Evolutionary conservation across 2,797 vertebrate genomes (phyloP).

Genomic region (Epinephelus malabaricus): DNA sequence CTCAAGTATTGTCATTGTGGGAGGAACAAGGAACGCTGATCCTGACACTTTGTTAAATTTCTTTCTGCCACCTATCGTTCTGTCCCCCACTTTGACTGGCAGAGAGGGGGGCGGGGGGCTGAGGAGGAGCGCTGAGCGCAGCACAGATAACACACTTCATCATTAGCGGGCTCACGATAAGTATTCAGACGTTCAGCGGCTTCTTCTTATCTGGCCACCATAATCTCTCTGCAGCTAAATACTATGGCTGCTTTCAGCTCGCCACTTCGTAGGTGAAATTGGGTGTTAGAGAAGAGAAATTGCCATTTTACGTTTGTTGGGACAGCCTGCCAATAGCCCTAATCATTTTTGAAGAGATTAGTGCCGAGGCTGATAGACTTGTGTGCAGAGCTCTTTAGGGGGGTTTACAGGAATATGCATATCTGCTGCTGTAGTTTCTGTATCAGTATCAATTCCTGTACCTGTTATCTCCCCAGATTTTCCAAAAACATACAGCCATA

Average conservation of each 20-base stretch:
- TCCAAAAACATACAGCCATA: conserved; percentile 20
- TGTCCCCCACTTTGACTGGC: conserved; percentile 63
- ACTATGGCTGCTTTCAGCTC: conserved; percentile 65
- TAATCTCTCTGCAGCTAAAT: conserved; percentile 79
- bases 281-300: conserved; percentile 53
- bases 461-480: conserved; percentile 27
- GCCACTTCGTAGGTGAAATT: conserved; percentile 60
- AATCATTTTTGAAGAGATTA: conserved; percentile 70
- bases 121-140: conserved; percentile 73
- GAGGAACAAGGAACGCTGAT: conserved; percentile 57
- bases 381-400: conserved; percentile 21
- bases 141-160: conserved; percentile 82
- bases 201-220: conserved; percentile 77
- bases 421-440: conserved; percentile 23
- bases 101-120: conserved; percentile 27
- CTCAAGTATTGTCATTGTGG: conserved; percentile 33
- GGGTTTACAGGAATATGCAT: conserved; percentile 30
- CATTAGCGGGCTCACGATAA: conserved; percentile 80
- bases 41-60: conserved; percentile 55
- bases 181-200: conserved; percentile 78
- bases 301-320: conserved; percentile 56
- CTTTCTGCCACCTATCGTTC: conserved; percentile 56
- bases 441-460: conserved; percentile 22
- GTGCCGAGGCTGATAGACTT: conserved; percentile 51
- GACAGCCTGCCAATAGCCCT: conserved; percentile 55